Conservation (phyloP, 2,888 invertebrate species). For the Mimas tiliae region DNA sequence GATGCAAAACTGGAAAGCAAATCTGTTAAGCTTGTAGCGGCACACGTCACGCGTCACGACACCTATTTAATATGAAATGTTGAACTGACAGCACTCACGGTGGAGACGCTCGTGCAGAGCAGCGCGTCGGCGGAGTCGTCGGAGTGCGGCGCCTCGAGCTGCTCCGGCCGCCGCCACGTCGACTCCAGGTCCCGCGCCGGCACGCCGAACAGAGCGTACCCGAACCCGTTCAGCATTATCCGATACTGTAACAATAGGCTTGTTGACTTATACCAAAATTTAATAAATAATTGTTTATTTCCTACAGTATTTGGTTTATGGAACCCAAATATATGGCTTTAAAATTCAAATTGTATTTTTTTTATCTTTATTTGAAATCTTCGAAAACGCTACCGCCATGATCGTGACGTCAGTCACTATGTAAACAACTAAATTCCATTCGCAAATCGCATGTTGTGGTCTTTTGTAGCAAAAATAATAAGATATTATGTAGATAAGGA, state of each 20-base stretch:
- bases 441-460: too few relatives aligned
- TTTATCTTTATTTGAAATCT: too few relatives aligned
- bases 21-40: conserved; percentile 40
- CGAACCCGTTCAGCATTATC: conserved; percentile 93
- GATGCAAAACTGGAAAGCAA: conserved; percentile 29
- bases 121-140: conserved; percentile 81
- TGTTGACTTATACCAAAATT: not conserved
- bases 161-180: conserved; percentile 88
- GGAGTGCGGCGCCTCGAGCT: conserved; percentile 73
- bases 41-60: conserved; percentile 47
- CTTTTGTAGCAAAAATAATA: too few relatives aligned
- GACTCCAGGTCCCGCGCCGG: conserved; percentile 89
- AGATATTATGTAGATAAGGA: too few relatives aligned
- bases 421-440: too few relatives aligned
- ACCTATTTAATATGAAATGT: conserved; percentile 49
- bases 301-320: too few relatives aligned
- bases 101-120: conserved; percentile 85
- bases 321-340: too few relatives aligned
- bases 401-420: too few relatives aligned
- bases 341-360: too few relatives aligned
- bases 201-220: conserved; percentile 91
- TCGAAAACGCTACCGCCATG: too few relatives aligned
- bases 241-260: conserved; percentile 86
- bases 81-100: conserved; percentile 85
- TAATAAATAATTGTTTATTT: too few relatives aligned